These are phyloP conservation scores for Pantelozetes paolii DNA, from an alignment of 2,888 invertebrate genomes.

Conservation along the genomic window DNA sequence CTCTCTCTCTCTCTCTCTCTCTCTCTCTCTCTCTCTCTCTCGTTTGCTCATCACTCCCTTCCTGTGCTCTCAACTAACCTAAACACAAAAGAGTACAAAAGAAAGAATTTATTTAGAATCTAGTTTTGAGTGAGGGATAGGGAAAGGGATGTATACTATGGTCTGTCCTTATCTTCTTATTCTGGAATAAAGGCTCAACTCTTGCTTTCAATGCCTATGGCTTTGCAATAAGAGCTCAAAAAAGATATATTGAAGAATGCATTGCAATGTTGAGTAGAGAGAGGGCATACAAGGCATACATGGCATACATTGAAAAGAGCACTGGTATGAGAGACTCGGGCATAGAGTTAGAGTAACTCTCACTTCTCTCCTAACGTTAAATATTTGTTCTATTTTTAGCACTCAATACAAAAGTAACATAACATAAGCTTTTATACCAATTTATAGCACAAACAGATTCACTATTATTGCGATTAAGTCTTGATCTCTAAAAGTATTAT, in stretches of 20 bases:
- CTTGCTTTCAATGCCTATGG: constrained; percentile 27
- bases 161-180: background rate
- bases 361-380: constrained; percentile 8
- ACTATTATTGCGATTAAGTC: constrained; percentile 12
- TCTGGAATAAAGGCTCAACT: constrained; percentile 30
- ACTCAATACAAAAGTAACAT: constrained; percentile 10
- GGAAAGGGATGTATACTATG: background rate
- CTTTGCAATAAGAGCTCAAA: background rate
- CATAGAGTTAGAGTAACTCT: background rate
- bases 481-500: background rate
- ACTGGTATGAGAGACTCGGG: background rate
- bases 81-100: background rate
- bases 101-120: constrained; percentile 24
- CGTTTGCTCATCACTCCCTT: background rate
- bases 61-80: background rate
- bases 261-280: background rate
- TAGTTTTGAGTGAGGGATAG: too few species aligned
- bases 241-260: background rate
- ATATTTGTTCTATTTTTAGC: constrained; percentile 31
- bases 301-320: background rate
- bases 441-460: constrained; percentile 11
- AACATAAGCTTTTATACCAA: constrained; percentile 10
- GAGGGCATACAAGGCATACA: too few species aligned
- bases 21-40: constrained; percentile 11
- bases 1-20: constrained; percentile 9